Base-by-base conservation (phyloP, 2,888 invertebrate genomes). In the Microdon myrmicae region DNA sequence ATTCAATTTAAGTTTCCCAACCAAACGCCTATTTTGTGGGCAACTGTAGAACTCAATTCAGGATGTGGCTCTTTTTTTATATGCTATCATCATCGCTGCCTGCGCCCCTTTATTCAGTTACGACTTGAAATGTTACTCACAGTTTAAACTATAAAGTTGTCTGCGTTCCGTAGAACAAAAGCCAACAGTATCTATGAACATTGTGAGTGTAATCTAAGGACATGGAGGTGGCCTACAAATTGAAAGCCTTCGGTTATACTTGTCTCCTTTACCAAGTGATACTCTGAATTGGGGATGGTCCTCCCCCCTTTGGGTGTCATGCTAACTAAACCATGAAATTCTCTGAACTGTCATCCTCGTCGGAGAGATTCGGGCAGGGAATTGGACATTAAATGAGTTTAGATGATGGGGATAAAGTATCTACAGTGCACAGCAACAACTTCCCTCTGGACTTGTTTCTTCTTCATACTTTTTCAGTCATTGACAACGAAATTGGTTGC, bases 1-100 rank as follows among this genome's bases (percentile, higher is more conserved):
- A 78, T 79, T 78, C 79, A 79, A 79, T 78, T 79, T 75, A 75
- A 76, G 75, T 78, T 78, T 74, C 73, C 71, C 70, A 71, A 75
- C 76, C 75, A 78, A 76, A 78, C 49, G 61, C 49, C 61, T 56
- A 44, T 56, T 51, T 51, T 56, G 56, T 32, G 56, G 49, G 14
- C 56, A 51, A 37, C 35, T 39, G 56, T 44, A 39, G 60, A 26
- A 28, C 28, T 38, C 35, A 43, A 29, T 34, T 39, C 38, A 20
- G 6, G 23, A 7, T 19, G 10, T 17, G 29, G 16, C 39, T n/a
- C 3, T 13, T 44, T 23, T 43, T 31, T 41, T 9, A 7, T 54
- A 32, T 39, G 29, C 22, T 22, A 39, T 49, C 49, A 56, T 49
- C 61, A 39, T 44, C 37, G 37, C 29, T 29, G 28, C 29, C 20